These are phyloP conservation scores for Eremobia ochroleuca DNA, from an alignment of 2,888 invertebrate species.

Conservation along the genomic window DNA sequence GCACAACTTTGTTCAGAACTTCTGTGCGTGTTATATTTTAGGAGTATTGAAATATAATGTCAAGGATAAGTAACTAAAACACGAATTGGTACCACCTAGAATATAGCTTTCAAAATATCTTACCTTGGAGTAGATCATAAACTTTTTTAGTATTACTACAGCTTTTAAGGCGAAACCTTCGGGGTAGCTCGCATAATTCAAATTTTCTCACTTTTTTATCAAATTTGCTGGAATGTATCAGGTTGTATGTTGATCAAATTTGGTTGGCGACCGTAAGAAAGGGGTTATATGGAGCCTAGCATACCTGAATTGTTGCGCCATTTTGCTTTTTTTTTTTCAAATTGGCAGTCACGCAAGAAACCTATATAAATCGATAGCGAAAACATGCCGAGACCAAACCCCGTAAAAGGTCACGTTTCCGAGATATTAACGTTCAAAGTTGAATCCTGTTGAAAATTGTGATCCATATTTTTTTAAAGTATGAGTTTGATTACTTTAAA, in stretches of 20 bases:
- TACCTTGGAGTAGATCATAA: slow-evolving; percentile 45
- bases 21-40: slow-evolving; percentile 45
- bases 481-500: too few species aligned
- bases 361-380: too few species aligned
- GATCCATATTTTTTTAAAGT: too few species aligned
- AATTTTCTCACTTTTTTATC: neutral
- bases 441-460: too few species aligned
- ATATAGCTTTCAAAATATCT: slow-evolving; percentile 19
- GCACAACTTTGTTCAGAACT: slow-evolving; percentile 29
- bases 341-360: too few species aligned
- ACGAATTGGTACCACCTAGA: slow-evolving; percentile 21
- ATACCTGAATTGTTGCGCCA: too few species aligned
- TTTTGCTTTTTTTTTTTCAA: too few species aligned
- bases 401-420: too few species aligned
- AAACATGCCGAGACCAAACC: too few species aligned
- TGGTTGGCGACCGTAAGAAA: neutral
- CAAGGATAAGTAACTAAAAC: slow-evolving; percentile 28
- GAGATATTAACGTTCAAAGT: too few species aligned
- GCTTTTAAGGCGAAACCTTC: neutral
- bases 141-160: slow-evolving; percentile 15
- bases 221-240: neutral
- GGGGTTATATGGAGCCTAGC: too few species aligned
- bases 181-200: neutral
- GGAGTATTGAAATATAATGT: slow-evolving; percentile 3
- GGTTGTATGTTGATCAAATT: neutral